These are phyloP conservation scores for Sanderia malayensis DNA, from an alignment of 30 jellyfish, hydroid and myxozoan species.

Conservation along the genomic window DNA sequence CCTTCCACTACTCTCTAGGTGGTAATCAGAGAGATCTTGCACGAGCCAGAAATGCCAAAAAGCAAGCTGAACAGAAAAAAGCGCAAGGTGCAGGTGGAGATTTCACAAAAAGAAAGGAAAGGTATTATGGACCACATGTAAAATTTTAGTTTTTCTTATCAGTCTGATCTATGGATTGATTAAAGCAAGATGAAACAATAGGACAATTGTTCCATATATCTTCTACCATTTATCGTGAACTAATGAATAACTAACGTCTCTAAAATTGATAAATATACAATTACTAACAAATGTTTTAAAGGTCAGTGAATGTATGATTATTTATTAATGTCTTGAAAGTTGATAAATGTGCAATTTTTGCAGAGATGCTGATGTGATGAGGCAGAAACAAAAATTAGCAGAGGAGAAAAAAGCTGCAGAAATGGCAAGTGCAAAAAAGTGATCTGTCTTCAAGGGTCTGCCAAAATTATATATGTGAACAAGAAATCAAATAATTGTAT, in stretches of 20 bases:
- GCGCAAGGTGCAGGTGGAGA: conserved; percentile 70
- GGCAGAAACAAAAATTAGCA: conserved; percentile 78
- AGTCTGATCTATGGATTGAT: neutral
- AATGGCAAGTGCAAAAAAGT: conserved; percentile 33
- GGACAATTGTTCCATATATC: no score
- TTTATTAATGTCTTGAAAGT: no score
- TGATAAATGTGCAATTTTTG: no score
- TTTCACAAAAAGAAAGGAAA: conserved; percentile 60
- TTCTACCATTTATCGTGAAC: no score
- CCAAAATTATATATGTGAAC: no score
- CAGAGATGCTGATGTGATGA: conserved; percentile 91
- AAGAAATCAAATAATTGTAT: no score
- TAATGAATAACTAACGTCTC: no score
- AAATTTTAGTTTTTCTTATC: neutral
- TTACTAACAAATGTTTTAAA: no score
- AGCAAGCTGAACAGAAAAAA: conserved; percentile 47
- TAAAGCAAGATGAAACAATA: no score
- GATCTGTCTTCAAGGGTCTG: neutral
- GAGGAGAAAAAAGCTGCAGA: conserved; percentile 64
- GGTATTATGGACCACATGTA: conserved; percentile 20
- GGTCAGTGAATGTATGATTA: no score
- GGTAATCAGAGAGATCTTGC: conserved; percentile 92
- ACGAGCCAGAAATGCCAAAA: conserved; percentile 74
- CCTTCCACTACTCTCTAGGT: conserved; percentile 60
- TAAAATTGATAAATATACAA: no score